Evolutionary conservation across 2,888 invertebrate species (phyloP).

Genomic region (Tenthredo scrophulariae): DNA sequence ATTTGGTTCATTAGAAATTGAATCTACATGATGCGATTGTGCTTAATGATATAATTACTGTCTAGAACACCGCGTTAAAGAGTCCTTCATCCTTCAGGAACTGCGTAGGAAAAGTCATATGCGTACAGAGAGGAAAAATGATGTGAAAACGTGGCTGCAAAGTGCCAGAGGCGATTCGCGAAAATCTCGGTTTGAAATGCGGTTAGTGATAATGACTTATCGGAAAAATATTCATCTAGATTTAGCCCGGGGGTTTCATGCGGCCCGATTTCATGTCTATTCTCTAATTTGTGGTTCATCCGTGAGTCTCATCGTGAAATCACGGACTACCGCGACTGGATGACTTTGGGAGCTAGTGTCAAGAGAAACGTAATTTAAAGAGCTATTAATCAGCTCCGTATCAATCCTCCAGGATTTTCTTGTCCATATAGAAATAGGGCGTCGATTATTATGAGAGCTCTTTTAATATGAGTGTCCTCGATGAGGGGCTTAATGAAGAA

Average conservation of each 20-base stretch:
- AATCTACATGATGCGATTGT: background rate
- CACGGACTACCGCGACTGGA: background rate
- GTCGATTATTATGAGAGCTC: slow-evolving; percentile 39
- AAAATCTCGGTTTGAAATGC: slow-evolving; percentile 6
- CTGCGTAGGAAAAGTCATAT: background rate
- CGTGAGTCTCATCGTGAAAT: background rate
- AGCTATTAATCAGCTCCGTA: slow-evolving; percentile 10
- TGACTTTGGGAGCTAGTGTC: background rate
- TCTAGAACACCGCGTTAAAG: background rate
- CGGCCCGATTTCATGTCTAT: background rate
- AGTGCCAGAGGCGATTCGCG: slow-evolving; percentile 29
- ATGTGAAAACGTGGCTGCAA: background rate
- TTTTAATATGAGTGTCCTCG: slow-evolving; percentile 26
- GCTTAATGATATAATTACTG: background rate
- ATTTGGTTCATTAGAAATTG: background rate
- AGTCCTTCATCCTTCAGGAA: background rate
- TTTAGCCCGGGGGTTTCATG: slow-evolving; percentile 21
- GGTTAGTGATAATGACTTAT: slow-evolving; percentile 17
- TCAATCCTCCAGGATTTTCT: slow-evolving; percentile 1
- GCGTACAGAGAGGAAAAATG: background rate
- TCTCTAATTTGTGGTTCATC: background rate
- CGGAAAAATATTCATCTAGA: slow-evolving; percentile 22
- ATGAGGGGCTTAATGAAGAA: slow-evolving; percentile 31
- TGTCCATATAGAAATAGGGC: slow-evolving; percentile 33
- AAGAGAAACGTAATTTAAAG: background rate